Evolutionary conservation across 2,888 invertebrate species (phyloP).

Genomic region (Drosophila tripunctata): DNA sequence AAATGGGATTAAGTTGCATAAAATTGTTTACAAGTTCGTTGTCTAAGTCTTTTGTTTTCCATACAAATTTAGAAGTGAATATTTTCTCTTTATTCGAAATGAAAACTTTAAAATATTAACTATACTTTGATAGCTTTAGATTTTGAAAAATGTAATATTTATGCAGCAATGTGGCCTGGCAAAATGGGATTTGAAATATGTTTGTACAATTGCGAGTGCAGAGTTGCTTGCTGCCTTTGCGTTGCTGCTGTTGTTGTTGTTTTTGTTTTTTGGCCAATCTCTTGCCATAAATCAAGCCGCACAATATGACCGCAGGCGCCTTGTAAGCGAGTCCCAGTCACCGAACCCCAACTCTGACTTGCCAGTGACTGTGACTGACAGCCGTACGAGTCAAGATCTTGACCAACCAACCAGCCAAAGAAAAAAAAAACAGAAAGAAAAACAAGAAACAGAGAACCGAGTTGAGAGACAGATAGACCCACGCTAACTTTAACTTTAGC

Average conservation of each 20-base stretch:
- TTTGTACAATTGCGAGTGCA: slow-evolving; percentile 68
- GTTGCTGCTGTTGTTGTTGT: slow-evolving; percentile 31
- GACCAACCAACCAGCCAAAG: slow-evolving; percentile 50
- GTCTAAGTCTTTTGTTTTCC: neutral
- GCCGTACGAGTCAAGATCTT: slow-evolving; percentile 69
- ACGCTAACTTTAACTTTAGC: slow-evolving; percentile 56
- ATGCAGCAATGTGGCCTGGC: slow-evolving; percentile 1
- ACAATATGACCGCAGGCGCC: slow-evolving; percentile 77
- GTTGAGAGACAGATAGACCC: slow-evolving; percentile 38
- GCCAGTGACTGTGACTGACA: slow-evolving; percentile 75
- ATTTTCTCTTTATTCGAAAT: too few relatives aligned
- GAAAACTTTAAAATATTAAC: too few relatives aligned
- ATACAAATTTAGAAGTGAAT: too few relatives aligned
- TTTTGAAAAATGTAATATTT: slow-evolving; percentile 7
- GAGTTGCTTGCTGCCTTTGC: slow-evolving; percentile 35
- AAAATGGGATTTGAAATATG: slow-evolving; percentile 67
- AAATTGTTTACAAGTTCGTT: slow-evolving; percentile 31
- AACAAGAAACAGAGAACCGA: neutral
- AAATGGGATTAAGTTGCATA: too few relatives aligned
- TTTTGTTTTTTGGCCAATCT: slow-evolving; percentile 62
- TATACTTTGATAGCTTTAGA: too few relatives aligned
- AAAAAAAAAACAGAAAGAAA: too few relatives aligned
- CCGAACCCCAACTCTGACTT: slow-evolving; percentile 53
- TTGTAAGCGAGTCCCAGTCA: slow-evolving; percentile 77
- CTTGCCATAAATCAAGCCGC: slow-evolving; percentile 76